Conservation (phyloP, 2,888 invertebrate species). For the Chelonus formosanus region DNA sequence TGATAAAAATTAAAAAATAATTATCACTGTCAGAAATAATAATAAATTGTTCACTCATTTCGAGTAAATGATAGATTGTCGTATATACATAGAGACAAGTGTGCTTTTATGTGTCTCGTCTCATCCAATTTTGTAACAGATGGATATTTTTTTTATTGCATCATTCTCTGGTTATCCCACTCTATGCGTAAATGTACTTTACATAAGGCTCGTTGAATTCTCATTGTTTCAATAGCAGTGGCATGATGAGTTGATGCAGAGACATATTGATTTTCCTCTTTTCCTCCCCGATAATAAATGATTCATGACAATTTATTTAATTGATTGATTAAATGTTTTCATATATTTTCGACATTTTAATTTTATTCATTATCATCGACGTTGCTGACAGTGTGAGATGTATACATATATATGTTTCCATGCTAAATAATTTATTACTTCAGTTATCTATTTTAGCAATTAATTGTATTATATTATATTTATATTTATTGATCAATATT, state of each 20-base stretch:
- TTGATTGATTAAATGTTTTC: neutral
- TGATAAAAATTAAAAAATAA: neutral
- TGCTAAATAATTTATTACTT: too few species aligned
- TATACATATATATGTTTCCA: too few species aligned
- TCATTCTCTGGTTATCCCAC: neutral
- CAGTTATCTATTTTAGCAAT: too few species aligned
- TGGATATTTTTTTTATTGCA: conserved; percentile 16
- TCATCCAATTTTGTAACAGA: conserved; percentile 15
- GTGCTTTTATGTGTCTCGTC: conserved; percentile 13
- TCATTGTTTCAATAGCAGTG: conserved; percentile 11
- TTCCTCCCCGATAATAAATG: neutral
- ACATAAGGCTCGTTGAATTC: conserved; percentile 9
- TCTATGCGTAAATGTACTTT: neutral
- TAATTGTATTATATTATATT: too few species aligned
- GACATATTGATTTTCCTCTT: neutral
- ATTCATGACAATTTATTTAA: conserved; percentile 5
- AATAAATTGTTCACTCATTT: conserved; percentile 3
- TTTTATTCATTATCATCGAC: neutral
- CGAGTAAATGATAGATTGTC: conserved; percentile 19
- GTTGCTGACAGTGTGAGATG: too few species aligned
- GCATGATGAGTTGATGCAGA: neutral
- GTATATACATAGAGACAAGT: conserved; percentile 8
- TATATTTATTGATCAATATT: conserved; percentile 1
- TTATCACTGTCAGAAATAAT: neutral
- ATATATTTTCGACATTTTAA: neutral